These are phyloP conservation scores for Saxicola maurus DNA, from an alignment of 2,797 vertebrate species.

Conservation along the genomic window DNA sequence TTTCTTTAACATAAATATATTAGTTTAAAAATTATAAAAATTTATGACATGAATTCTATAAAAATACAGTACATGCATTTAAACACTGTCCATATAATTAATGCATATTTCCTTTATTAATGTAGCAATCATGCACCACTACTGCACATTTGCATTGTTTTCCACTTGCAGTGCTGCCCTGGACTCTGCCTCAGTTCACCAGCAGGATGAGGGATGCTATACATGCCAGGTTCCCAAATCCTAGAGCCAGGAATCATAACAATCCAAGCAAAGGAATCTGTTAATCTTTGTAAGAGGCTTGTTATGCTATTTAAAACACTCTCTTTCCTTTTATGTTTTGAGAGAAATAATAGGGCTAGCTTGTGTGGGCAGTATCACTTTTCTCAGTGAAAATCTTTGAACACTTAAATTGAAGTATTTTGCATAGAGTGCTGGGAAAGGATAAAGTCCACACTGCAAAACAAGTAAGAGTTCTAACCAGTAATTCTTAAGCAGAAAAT, in stretches of 20 bases:
- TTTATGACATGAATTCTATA: neutral
- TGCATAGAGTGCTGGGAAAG: conserved; percentile 77
- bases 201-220: neutral
- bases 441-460: conserved; percentile 85
- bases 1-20: neutral
- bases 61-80: neutral
- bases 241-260: neutral
- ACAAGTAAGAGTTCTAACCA: conserved; percentile 83
- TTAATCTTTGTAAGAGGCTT: neutral
- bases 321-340: neutral
- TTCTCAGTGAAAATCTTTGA: conserved; percentile 68
- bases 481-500: conserved; percentile 92
- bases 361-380: neutral
- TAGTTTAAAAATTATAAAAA: neutral
- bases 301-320: neutral
- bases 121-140: neutral
- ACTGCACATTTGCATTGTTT: neutral
- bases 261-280: conserved; percentile 5
- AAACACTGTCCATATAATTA: neutral
- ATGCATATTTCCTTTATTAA: neutral
- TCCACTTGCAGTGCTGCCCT: neutral
- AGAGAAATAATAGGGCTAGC: conserved; percentile 8
- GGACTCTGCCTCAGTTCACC: neutral
- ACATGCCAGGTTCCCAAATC: neutral
- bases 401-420: conserved; percentile 70